Evolutionary conservation across 2,888 invertebrate species (phyloP).

Genomic region (Phasia obesa): DNA sequence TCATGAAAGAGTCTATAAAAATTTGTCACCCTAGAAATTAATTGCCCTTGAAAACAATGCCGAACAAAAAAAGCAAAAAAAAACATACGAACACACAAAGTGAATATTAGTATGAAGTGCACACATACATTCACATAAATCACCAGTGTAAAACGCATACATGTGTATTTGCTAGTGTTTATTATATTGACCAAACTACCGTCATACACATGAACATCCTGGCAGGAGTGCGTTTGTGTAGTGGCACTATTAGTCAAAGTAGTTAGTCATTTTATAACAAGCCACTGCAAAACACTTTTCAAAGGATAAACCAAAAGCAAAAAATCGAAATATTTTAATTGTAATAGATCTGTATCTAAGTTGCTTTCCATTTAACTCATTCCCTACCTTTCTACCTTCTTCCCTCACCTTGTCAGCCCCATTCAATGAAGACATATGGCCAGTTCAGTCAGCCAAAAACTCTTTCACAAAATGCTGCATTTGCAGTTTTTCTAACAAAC

Average conservation of each 20-base stretch:
- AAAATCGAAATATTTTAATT: constrained; percentile 35
- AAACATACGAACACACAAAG: constrained; percentile 16
- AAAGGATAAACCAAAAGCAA: constrained; percentile 15
- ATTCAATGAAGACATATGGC: constrained; percentile 72
- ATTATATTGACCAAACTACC: neutral
- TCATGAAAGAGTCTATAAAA: constrained; percentile 76
- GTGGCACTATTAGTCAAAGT: constrained; percentile 1
- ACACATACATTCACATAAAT: neutral
- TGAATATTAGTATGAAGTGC: neutral
- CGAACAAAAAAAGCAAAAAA: constrained; percentile 41
- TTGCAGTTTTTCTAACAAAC: constrained; percentile 62
- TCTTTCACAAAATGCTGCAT: constrained; percentile 64
- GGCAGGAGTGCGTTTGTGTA: neutral
- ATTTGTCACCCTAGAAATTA: constrained; percentile 82
- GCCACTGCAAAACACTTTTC: constrained; percentile 19
- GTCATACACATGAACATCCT: neutral
- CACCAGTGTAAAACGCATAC: constrained; percentile 8
- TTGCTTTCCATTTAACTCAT: too few species aligned
- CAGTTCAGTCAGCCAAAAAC: constrained; percentile 47
- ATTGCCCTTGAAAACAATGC: constrained; percentile 79
- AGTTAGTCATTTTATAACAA: constrained; percentile 51
- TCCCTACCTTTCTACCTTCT: neutral
- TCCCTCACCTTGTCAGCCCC: constrained; percentile 10
- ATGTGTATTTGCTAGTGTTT: neutral
- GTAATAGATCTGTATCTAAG: constrained; percentile 46